Evolutionary conservation across 2,888 invertebrate genomes (phyloP).

Genomic region (Strigamia crassipes): DNA sequence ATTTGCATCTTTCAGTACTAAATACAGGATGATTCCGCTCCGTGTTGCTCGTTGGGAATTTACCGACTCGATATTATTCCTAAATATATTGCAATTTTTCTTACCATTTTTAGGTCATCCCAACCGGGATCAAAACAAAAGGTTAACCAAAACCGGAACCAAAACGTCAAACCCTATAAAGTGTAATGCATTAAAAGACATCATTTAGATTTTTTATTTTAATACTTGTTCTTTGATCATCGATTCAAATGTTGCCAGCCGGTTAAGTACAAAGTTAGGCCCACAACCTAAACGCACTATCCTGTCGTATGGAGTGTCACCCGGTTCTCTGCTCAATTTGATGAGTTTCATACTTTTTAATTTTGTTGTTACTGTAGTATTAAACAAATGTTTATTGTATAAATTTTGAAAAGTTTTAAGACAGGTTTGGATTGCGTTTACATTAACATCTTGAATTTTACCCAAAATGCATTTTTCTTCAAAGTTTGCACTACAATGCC

Average conservation of each 20-base stretch:
- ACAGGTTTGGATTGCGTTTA: too few relatives aligned
- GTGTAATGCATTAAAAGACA: not conserved
- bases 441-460: too few relatives aligned
- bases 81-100: too few relatives aligned
- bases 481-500: too few relatives aligned
- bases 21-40: too few relatives aligned
- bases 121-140: conserved; percentile 1
- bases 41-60: too few relatives aligned
- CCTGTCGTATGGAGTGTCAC: not conserved
- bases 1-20: too few relatives aligned
- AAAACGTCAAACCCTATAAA: not conserved
- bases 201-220: not conserved
- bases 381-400: not conserved
- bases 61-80: too few relatives aligned
- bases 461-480: too few relatives aligned
- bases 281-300: not conserved
- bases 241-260: not conserved
- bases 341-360: not conserved
- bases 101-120: too few relatives aligned
- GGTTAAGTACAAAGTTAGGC: conserved; percentile 1
- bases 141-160: not conserved
- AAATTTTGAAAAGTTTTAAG: not conserved
- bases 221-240: conserved; percentile 12
- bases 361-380: not conserved
- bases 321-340: not conserved